Evolutionary conservation across 2,888 invertebrate species (phyloP).

Genomic region (Onchidella celtica): DNA sequence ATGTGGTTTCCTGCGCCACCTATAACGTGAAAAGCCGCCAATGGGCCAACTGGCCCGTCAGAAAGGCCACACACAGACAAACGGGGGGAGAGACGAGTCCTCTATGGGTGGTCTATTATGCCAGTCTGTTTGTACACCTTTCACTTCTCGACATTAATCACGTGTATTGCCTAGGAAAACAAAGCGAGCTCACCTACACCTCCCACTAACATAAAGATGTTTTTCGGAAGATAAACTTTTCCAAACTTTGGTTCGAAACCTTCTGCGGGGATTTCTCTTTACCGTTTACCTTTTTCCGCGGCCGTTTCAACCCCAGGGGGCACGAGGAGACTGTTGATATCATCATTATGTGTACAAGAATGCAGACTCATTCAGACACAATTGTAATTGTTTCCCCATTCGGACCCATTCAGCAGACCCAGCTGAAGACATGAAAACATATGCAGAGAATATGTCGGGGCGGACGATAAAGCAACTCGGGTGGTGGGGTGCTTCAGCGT

Average conservation of each 20-base stretch:
- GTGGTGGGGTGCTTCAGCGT: no score
- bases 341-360: no score
- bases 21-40: neutral
- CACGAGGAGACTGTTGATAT: no score
- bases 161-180: conserved; percentile 2
- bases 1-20: neutral
- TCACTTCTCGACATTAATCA: neutral
- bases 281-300: no score
- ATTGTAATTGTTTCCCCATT: no score
- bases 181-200: conserved; percentile 1
- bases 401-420: no score
- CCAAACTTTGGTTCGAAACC: neutral
- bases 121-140: conserved; percentile 16
- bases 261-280: no score
- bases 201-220: neutral
- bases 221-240: conserved; percentile 17
- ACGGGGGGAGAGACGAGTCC: neutral
- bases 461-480: no score
- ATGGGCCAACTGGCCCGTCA: neutral
- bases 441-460: no score
- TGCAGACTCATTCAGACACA: no score
- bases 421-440: no score
- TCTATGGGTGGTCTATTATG: conserved; percentile 20
- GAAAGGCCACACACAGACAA: conserved; percentile 7
- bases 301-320: no score